Evolutionary conservation across 2,113 vertebrate genomes (phyloP), one percentile per base, ranked within the genome.

Genomic region (Salvator merianae): DNA sequence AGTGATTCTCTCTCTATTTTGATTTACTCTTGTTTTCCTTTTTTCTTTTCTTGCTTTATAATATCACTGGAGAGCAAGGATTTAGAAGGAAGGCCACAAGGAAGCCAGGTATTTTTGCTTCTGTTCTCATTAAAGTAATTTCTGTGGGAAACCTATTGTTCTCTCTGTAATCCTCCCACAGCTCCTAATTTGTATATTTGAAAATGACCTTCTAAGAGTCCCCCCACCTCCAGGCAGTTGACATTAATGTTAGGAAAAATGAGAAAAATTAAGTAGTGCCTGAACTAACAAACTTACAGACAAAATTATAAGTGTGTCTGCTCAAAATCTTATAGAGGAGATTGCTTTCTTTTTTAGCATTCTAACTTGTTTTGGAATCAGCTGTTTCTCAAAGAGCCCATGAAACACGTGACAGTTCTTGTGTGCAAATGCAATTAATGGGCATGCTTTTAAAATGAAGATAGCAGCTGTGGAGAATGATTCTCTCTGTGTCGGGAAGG

Each of bases 41-140:
- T 0, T 65, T 3, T 34, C 40, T 1, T 40, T 73, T 63, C 71
- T 0, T 86, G 77, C 18, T 20, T n/a, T 84, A 83, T 55, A 59
- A 30, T 84, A 87, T 36, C 84, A 83, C 36, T 68, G 38, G 26
- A 87, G 32, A 84, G 1, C 18, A 76, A 62, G 0, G 3, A 34
- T 87, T 79, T 84, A 78, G 77, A 82, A 73, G 30, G 36, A 70
- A 88, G 69, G 72, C 1, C 0, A 14, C 7, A 28, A 70, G 22
- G 77, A 75, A 79, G 1, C 14, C 34, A 73, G 71, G 68, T 3
- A 38, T 72, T 87, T 59, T 86, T 82, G 20, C 6, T 89, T 12
- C 3, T 84, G 71, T 63, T 77, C 50, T 84, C 65, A 53, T 79
- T 83, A 53, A 86, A 73, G 72, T 87, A 79, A 87, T 87, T 83